Conservation (phyloP, 2,888 invertebrate genomes). For the Mythimna pallens region DNA sequence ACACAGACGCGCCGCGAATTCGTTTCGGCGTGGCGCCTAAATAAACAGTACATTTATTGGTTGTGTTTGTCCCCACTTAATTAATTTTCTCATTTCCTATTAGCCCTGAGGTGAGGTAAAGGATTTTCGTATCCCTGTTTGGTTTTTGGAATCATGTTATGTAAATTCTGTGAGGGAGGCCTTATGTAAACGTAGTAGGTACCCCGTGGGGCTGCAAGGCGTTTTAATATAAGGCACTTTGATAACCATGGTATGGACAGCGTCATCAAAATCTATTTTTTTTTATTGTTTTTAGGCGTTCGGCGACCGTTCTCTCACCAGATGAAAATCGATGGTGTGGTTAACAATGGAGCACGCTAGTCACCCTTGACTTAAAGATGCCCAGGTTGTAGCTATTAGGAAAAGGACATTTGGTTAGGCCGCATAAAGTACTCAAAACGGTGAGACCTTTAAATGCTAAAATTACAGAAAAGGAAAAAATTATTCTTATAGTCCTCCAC, state of each 20-base stretch:
- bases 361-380: no score
- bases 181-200: conserved; percentile 17
- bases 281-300: no score
- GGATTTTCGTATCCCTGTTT: conserved; percentile 62
- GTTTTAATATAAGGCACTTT: background rate
- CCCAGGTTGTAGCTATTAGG: no score
- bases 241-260: background rate
- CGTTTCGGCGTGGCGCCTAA: conserved; percentile 74
- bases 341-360: no score
- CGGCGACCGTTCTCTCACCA: no score
- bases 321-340: no score
- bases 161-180: conserved; percentile 46
- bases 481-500: no score
- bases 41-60: conserved; percentile 81
- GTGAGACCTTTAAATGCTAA: no score
- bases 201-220: conserved; percentile 1
- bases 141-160: conserved; percentile 64
- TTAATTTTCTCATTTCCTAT: conserved; percentile 88
- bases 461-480: no score
- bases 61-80: conserved; percentile 83
- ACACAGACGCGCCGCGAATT: conserved; percentile 50
- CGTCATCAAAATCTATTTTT: background rate
- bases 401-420: no score
- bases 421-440: no score
- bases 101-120: conserved; percentile 66